Percentiles rank a stretch among this genome's conserved stretches.
Evolutionary conservation across 1,140 invertebrate genomes (phyloP).

Genomic region (Drosophila bocki): DNA sequence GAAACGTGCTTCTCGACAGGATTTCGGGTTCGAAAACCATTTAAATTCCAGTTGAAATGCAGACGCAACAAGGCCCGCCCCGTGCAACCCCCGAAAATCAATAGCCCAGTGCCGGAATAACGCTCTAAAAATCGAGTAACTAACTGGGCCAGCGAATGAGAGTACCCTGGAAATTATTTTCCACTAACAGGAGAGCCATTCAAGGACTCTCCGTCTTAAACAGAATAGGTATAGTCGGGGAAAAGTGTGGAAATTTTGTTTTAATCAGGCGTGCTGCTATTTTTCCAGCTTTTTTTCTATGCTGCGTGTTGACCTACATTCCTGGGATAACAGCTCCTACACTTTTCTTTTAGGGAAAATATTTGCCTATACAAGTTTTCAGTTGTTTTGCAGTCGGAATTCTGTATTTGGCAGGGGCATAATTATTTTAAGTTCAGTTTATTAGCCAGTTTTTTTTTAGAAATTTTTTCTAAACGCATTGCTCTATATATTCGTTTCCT

Average conservation of each 20-base stretch:
- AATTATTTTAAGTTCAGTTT: not conserved
- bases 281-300: not conserved
- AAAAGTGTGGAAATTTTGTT: not conserved
- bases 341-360: not conserved
- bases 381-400: not conserved
- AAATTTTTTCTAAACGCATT: not conserved
- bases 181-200: conserved; percentile 5
- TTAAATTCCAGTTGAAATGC: conserved; percentile 57
- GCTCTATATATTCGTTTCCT: no score
- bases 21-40: conserved; percentile 45
- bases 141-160: conserved; percentile 31
- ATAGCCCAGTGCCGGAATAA: conserved; percentile 9
- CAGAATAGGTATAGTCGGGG: conserved; percentile 3
- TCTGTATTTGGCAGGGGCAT: not conserved
- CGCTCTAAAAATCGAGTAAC: conserved; percentile 10
- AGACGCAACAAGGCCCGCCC: conserved; percentile 35
- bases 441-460: not conserved
- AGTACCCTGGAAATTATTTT: conserved; percentile 24
- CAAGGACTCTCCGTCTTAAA: not conserved
- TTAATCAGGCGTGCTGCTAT: not conserved
- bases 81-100: conserved; percentile 18
- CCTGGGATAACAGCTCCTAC: not conserved
- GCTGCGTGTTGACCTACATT: conserved; percentile 1
- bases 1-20: conserved; percentile 49
- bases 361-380: not conserved